These are phyloP conservation scores for Lutraria rhynchaena DNA, from an alignment of 1,140 invertebrate species.

Conservation along the genomic window DNA sequence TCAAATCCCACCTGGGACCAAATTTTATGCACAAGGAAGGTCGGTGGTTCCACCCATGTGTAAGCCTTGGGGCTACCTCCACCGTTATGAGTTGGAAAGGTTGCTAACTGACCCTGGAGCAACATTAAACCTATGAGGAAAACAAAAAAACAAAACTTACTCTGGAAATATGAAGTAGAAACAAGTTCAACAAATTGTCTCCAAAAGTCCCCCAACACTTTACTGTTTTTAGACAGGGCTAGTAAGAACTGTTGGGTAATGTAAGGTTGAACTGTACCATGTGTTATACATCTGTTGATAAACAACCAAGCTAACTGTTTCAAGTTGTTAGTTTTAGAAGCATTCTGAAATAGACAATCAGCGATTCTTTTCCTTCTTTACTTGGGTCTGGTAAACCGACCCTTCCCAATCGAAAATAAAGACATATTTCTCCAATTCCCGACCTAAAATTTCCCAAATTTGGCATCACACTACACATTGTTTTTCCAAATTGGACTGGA, in stretches of 20 bases:
- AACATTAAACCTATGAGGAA: neutral
- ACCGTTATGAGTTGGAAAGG: neutral
- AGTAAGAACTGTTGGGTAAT: neutral
- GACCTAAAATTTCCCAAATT: too few relatives aligned
- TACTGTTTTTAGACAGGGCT: neutral
- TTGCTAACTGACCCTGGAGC: neutral
- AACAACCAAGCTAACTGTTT: neutral
- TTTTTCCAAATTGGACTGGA: too few relatives aligned
- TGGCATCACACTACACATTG: too few relatives aligned
- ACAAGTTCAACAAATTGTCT: neutral
- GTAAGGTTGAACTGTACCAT: neutral
- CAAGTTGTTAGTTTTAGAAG: neutral
- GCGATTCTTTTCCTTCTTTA: too few relatives aligned
- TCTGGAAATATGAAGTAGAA: neutral
- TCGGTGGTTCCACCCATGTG: neutral
- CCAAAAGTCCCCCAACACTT: neutral
- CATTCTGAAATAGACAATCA: neutral
- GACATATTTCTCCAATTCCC: too few relatives aligned
- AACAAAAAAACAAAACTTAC: constrained; percentile 5
- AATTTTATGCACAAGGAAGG: too few relatives aligned
- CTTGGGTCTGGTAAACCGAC: too few relatives aligned
- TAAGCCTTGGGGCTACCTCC: neutral
- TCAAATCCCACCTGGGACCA: too few relatives aligned
- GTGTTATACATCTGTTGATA: neutral
- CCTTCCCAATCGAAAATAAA: too few relatives aligned